Percentiles rank a stretch among this genome's conserved stretches.
These are phyloP conservation scores for Alosa alosa DNA, from an alignment of 2,113 vertebrate genomes.

Conservation along the genomic window DNA sequence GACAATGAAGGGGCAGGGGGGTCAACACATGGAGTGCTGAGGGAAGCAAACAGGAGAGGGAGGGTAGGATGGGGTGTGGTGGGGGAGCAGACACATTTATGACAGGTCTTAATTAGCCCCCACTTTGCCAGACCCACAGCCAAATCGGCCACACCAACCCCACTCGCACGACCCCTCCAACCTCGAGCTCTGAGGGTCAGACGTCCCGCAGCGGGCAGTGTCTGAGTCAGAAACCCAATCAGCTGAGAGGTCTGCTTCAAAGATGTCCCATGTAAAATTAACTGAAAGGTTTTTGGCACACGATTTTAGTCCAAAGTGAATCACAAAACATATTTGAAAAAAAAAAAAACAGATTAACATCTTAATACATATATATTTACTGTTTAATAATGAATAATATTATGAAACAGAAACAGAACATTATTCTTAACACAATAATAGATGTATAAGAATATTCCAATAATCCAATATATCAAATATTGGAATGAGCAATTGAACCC, in stretches of 20 bases:
- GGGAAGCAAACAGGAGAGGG: not conserved
- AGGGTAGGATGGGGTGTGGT: not conserved
- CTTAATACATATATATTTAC: too few relatives aligned
- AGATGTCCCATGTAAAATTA: not conserved
- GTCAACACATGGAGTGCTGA: not conserved
- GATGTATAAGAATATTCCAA: too few relatives aligned
- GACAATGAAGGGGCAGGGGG: not conserved
- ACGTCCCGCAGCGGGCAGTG: not conserved
- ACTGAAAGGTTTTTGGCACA: not conserved
- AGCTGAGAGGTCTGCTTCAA: not conserved
- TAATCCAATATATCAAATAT: not conserved
- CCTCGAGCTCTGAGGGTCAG: not conserved
- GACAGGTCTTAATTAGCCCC: not conserved
- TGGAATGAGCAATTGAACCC: not conserved
- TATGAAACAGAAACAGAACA: too few relatives aligned
- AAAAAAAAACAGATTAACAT: too few relatives aligned
- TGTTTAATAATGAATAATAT: too few relatives aligned
- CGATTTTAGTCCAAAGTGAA: not conserved
- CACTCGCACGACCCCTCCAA: not conserved
- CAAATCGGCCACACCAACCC: not conserved
- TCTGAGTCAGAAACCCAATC: slow-evolving; percentile 2
- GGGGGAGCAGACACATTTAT: not conserved
- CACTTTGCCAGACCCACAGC: not conserved
- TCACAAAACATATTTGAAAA: too few relatives aligned
- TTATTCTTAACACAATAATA: too few relatives aligned